Conservation (phyloP, 2,797 vertebrate species). For the Diglossa cyanea region DNA sequence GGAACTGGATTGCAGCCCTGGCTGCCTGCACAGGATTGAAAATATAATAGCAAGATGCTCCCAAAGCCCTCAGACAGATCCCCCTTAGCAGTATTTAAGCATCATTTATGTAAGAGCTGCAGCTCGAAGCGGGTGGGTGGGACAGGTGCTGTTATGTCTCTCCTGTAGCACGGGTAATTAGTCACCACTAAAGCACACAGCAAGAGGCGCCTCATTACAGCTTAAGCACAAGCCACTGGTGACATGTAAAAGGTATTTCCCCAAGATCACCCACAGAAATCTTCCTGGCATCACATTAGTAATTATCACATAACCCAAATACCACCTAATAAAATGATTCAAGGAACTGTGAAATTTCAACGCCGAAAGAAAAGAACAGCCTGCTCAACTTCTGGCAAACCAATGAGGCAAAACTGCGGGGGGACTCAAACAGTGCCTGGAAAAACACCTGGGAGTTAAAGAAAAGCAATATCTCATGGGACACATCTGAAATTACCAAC, state of each 20-base stretch:
- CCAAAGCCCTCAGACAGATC: not conserved
- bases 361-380: not conserved
- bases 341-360: not conserved
- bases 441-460: not conserved
- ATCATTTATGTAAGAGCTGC: not conserved
- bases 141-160: not conserved
- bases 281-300: not conserved
- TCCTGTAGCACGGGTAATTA: not conserved
- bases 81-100: not conserved
- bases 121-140: not conserved
- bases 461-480: not conserved
- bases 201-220: not conserved
- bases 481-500: not conserved
- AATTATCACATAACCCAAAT: conserved; percentile 17
- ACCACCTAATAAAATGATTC: not conserved
- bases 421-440: not conserved
- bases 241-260: conserved; percentile 9
- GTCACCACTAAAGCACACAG: conserved; percentile 9
- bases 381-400: not conserved
- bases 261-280: not conserved
- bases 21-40: not conserved
- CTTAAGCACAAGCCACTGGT: not conserved
- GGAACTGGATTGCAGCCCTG: not conserved
- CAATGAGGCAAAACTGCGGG: not conserved
- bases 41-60: not conserved